Evolutionary conservation across 2,797 vertebrate genomes (phyloP).

Genomic region (Onychomys torridus): DNA sequence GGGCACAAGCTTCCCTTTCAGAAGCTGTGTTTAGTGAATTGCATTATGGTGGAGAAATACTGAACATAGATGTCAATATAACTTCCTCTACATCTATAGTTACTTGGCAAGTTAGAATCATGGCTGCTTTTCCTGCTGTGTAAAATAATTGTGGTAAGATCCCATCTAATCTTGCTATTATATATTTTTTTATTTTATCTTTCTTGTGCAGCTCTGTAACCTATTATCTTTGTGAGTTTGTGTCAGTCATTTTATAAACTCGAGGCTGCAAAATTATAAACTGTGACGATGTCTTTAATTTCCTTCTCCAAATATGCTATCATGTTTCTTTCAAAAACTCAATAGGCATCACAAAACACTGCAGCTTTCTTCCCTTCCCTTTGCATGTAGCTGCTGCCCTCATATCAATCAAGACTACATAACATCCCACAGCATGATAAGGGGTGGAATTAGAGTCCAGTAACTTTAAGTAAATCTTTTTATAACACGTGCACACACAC

Average conservation of each 20-base stretch:
- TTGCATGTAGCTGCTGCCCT: background rate
- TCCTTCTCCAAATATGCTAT: background rate
- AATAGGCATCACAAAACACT: background rate
- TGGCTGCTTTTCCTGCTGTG: background rate
- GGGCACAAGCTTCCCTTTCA: background rate
- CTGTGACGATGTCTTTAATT: background rate
- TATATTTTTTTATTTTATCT: background rate
- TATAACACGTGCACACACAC: background rate
- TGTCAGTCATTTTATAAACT: conserved; percentile 2
- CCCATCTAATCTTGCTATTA: background rate
- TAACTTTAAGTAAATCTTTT: background rate
- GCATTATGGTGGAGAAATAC: background rate
- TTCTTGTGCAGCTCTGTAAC: background rate
- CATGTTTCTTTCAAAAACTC: background rate
- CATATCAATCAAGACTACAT: background rate
- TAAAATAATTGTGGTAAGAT: background rate
- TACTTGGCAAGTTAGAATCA: background rate
- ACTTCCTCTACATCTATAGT: background rate
- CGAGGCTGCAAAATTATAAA: background rate
- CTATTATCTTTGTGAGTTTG: background rate
- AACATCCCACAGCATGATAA: too few species aligned
- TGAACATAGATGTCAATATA: background rate
- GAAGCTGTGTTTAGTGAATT: background rate
- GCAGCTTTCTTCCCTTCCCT: background rate
- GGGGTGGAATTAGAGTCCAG: background rate